A percentile compares a stretch with the other conserved stretches of the same genome.
Conservation (phyloP, 2,888 invertebrate species). For the Phortica okadai region DNA sequence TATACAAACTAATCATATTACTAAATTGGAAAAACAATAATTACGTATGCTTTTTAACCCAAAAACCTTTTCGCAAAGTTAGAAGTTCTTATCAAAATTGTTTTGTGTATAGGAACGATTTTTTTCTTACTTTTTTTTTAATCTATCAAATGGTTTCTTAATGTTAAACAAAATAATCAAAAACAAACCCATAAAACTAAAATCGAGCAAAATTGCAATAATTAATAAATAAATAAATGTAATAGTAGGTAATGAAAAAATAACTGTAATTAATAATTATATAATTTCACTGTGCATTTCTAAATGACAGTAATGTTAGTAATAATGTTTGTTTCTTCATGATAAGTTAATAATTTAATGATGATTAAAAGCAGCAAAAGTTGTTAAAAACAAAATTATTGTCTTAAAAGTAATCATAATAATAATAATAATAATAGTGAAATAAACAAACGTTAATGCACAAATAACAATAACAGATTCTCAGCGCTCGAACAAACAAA, state of each 20-base stretch:
- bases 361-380: background rate
- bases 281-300: conserved; percentile 30
- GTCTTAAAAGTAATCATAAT: conserved; percentile 20
- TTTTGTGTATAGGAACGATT: no score
- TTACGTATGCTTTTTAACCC: no score
- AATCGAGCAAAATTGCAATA: no score
- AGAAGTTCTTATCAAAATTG: no score
- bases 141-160: no score
- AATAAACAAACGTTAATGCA: conserved; percentile 60
- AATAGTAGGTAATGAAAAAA: no score
- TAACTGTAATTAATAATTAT: background rate
- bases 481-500: background rate
- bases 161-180: conserved; percentile 10
- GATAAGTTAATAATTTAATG: background rate
- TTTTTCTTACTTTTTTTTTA: no score
- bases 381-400: no score
- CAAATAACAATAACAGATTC: conserved; percentile 70
- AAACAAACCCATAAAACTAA: background rate
- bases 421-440: conserved; percentile 36
- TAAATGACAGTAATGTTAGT: background rate
- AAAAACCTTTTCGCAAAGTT: no score
- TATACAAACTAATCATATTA: no score
- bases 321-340: background rate
- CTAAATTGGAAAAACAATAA: no score
- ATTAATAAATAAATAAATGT: no score